These are phyloP conservation scores for Piaya cayana DNA, from an alignment of 2,113 vertebrate genomes.

Conservation along the genomic window DNA sequence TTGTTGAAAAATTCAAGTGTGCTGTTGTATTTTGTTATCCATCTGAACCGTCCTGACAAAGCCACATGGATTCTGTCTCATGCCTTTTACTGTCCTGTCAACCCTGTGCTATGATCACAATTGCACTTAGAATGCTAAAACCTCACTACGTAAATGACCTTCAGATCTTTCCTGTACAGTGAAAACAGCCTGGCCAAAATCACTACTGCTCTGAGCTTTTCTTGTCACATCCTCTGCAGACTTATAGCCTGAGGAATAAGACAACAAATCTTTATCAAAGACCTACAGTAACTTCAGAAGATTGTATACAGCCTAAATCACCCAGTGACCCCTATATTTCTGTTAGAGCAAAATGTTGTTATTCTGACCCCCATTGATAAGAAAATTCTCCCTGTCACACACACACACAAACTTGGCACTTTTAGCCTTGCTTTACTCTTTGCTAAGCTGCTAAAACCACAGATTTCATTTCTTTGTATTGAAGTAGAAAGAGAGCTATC, in stretches of 20 bases:
- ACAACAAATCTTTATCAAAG: not conserved
- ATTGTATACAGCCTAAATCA: not conserved
- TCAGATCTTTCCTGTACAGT: not conserved
- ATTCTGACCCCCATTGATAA: not conserved
- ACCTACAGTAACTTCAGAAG: not conserved
- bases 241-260: not conserved
- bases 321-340: not conserved
- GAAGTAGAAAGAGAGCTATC: not conserved
- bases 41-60: not conserved
- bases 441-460: not conserved
- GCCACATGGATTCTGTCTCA: not conserved
- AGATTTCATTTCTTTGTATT: not conserved
- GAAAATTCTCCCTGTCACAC: not conserved
- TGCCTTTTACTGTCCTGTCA: not conserved
- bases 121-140: not conserved
- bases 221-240: not conserved
- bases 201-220: not conserved
- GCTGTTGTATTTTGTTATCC: not conserved
- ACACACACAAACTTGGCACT: not conserved
- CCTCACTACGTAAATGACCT: not conserved
- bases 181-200: not conserved
- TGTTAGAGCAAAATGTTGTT: not conserved
- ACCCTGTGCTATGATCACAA: not conserved
- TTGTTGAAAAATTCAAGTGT: not conserved
- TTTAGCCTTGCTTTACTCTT: not conserved